Base-by-base conservation (phyloP, 2,797 vertebrate genomes). In the Spinus olivaceus region DNA sequence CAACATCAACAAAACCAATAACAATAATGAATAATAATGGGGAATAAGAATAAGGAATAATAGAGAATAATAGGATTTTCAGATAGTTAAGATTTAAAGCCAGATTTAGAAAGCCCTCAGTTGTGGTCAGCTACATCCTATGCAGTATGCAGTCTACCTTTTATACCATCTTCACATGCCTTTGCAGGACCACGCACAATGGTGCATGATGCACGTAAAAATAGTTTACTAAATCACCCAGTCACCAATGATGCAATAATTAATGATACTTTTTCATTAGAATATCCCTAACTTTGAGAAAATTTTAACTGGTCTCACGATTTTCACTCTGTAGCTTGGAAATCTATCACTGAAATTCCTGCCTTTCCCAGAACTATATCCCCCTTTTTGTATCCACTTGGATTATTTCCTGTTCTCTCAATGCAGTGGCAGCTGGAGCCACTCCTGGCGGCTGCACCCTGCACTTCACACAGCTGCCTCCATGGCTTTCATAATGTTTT, bases 401-500 rank as follows among this genome's bases (percentile, higher is more conserved):
- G 88, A 91, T 88, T 82, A 67, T 91, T 91, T 96, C 85, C 81
- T 94, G 54, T 89, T 82, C 90, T 94, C 85, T 95, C 90, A 96
- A 77, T 92, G 35, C 72, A 70, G 79, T 65, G 95, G 95, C 95
- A 97, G 91, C 95, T 97, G 94, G 86, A 95, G 35, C 61, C 95
- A 95, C 91, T 96, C 77, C 80, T 67, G 81, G 66, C 10, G 54
- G 46, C 47, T 93, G 53, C 86, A 93, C 90, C 57, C 90, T 81
- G 30, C 69, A 71, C 85, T 95, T 95, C 89, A 60, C 72, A 85
- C 92, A 97, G 96, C 94, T 97, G 94, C 86, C 72, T 92, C 53
- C 49, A 49, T 49, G 82, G 72, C 39, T 97, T 92, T 92, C 90
- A 93, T 93, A 88, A 96, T 85, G 64, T 82, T 97, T 95, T 93